Percentiles rank a stretch among this genome's conserved stretches.
Evolutionary conservation across 2,888 invertebrate species (phyloP).

Genomic region (Hemistola chrysoprasaria): DNA sequence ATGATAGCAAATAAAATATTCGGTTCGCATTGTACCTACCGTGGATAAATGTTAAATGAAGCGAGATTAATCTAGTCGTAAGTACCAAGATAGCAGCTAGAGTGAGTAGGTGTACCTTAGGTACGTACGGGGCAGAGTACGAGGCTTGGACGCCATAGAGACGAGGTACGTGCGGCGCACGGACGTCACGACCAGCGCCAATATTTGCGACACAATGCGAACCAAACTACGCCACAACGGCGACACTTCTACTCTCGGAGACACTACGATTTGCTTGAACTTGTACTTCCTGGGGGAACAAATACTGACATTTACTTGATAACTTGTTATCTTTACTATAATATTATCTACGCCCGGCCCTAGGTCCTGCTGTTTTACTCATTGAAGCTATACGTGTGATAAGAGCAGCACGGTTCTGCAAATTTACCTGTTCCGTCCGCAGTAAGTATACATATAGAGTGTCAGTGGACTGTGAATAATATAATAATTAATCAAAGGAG

Average conservation of each 20-base stretch:
- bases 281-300: constrained; percentile 64
- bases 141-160: constrained; percentile 42
- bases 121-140: constrained; percentile 50
- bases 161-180: constrained; percentile 43
- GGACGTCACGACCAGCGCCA: constrained; percentile 47
- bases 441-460: too few species aligned
- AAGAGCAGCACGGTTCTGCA: too few species aligned
- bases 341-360: too few species aligned
- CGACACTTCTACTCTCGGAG: constrained; percentile 34
- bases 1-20: constrained; percentile 23
- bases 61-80: constrained; percentile 27
- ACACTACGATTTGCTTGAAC: constrained; percentile 65
- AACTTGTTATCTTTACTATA: too few species aligned
- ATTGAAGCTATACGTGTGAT: too few species aligned
- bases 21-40: constrained; percentile 58
- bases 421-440: too few species aligned
- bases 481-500: too few species aligned
- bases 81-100: background rate
- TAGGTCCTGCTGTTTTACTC: too few species aligned
- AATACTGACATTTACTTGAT: constrained; percentile 28
- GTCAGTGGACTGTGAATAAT: too few species aligned
- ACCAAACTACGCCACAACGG: constrained; percentile 59
- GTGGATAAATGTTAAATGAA: constrained; percentile 32
- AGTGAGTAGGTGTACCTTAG: constrained; percentile 44
- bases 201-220: constrained; percentile 61